Conservation (phyloP, 2,888 invertebrate species). For the Lasioglossum figueresi region DNA sequence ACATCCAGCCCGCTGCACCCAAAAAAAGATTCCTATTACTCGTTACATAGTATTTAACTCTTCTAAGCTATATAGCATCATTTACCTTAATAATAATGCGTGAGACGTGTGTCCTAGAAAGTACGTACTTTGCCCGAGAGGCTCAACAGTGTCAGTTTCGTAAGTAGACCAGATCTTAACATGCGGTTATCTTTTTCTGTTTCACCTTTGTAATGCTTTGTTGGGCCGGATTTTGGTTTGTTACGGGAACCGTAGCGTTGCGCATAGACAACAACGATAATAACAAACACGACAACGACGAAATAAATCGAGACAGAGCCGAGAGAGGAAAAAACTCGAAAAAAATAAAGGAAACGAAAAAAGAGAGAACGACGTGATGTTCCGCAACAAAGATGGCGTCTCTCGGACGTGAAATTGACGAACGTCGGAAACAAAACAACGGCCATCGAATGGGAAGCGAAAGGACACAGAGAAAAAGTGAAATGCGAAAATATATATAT, state of each 20-base stretch:
- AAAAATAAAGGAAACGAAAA: not conserved
- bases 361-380: not conserved
- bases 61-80: slow-evolving; percentile 81
- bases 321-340: not conserved
- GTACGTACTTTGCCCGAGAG: slow-evolving; percentile 83
- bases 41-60: slow-evolving; percentile 81
- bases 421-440: slow-evolving; percentile 40
- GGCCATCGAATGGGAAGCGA: slow-evolving; percentile 1
- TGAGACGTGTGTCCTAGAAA: slow-evolving; percentile 84
- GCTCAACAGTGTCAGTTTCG: slow-evolving; percentile 83
- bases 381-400: not conserved
- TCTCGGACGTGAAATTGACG: slow-evolving; percentile 30
- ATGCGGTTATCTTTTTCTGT: slow-evolving; percentile 76
- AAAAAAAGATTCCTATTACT: slow-evolving; percentile 62
- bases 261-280: slow-evolving; percentile 32
- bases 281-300: slow-evolving; percentile 1
- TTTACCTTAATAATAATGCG: slow-evolving; percentile 82
- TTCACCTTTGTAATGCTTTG: slow-evolving; percentile 74
- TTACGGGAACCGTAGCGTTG: slow-evolving; percentile 60
- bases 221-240: slow-evolving; percentile 81
- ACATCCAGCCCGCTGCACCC: slow-evolving; percentile 11
- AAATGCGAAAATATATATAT: not conserved
- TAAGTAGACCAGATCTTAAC: slow-evolving; percentile 83
- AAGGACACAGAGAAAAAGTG: not conserved
- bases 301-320: slow-evolving; percentile 8